phyloP scores from a whole-genome alignment of 2,797 vertebrate species.

The Fistularia commersonii region DNA sequence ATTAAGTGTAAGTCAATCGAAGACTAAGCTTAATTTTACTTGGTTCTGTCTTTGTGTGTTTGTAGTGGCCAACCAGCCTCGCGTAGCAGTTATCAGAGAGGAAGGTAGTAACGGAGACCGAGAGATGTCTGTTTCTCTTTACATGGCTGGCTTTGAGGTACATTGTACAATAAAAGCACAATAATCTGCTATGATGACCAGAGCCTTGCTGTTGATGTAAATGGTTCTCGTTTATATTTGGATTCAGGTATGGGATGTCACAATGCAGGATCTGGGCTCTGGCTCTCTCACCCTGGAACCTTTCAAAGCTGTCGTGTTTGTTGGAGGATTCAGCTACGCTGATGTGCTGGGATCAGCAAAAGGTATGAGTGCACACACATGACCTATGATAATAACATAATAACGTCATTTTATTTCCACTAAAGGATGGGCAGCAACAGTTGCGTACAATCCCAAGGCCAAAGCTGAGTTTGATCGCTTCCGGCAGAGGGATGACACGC shows the following conservation, averaged over 20 bases:
- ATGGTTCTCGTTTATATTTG: neutral
- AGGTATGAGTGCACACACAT: constrained; percentile 62
- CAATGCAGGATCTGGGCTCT: constrained; percentile 87
- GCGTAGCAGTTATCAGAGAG: constrained; percentile 85
- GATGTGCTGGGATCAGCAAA: constrained; percentile 91
- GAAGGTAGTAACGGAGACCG: constrained; percentile 93
- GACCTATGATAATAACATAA: neutral
- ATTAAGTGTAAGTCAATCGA: no score
- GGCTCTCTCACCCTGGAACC: constrained; percentile 78
- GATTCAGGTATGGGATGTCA: constrained; percentile 89
- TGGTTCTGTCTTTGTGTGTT: neutral
- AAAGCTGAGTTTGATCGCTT: constrained; percentile 81
- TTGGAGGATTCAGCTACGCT: constrained; percentile 92
- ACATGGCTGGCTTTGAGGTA: constrained; percentile 90
- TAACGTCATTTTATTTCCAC: neutral
- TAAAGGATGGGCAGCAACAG: constrained; percentile 88
- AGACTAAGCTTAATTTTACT: neutral
- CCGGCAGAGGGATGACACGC: constrained; percentile 76
- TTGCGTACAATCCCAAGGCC: constrained; percentile 77
- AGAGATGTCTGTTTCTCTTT: constrained; percentile 85
- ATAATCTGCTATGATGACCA: no score
- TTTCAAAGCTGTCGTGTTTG: constrained; percentile 85
- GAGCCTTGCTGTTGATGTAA: neutral
- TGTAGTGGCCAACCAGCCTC: constrained; percentile 63
- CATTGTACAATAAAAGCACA: neutral